Evolutionary conservation across 2,113 vertebrate species (phyloP).

Genomic region (Ptilonorhynchus violaceus): DNA sequence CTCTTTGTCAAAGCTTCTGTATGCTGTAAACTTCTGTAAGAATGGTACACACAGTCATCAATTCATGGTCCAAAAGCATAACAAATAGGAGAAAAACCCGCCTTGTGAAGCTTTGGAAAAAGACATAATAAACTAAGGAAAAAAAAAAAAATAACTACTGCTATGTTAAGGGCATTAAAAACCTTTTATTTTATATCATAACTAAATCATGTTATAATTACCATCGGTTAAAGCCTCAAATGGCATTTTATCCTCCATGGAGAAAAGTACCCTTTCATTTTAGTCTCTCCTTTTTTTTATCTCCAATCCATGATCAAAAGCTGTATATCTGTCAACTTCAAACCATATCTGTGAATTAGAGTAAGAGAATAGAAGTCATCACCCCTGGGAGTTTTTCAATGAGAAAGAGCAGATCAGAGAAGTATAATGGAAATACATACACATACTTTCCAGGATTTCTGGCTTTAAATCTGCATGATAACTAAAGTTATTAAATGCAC

Average conservation of each 20-base stretch:
- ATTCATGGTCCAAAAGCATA: neutral
- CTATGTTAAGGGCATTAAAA: neutral
- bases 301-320: conserved; percentile 62
- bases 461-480: conserved; percentile 10
- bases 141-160: neutral
- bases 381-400: conserved; percentile 26
- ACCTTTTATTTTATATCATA: neutral
- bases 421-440: conserved; percentile 45
- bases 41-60: neutral
- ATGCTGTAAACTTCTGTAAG: neutral
- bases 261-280: conserved; percentile 14
- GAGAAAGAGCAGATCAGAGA: conserved; percentile 53
- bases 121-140: neutral
- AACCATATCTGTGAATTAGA: conserved; percentile 42
- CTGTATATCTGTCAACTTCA: conserved; percentile 25
- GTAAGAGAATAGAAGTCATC: conserved; percentile 20
- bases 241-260: neutral
- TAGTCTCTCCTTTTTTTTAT: neutral
- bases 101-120: neutral
- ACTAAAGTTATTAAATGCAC: neutral
- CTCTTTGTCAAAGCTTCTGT: neutral
- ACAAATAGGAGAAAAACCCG: neutral
- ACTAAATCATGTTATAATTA: neutral
- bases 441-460: conserved; percentile 38
- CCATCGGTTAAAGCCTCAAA: neutral